Base-by-base conservation (phyloP, 37 sponge, comb jelly and placozoan species). In the Spongilla lacustris region DNA sequence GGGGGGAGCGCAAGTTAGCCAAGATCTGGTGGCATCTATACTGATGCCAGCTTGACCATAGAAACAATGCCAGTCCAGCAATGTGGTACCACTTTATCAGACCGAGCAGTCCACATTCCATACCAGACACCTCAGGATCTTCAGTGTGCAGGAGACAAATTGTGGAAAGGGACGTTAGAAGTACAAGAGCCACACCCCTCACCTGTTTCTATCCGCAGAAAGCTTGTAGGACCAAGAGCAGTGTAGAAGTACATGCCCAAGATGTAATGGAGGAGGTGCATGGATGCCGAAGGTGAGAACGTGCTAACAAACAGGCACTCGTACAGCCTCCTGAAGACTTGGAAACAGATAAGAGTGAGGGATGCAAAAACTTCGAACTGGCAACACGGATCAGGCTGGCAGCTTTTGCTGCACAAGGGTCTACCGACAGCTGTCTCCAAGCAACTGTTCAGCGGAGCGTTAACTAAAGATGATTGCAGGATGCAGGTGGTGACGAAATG, bases 31-130 rank as follows among this genome's bases (percentile, higher is more conserved):
- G 96, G 37, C 94, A 96, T 0, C 11, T 89, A 50, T 82, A 76
- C 83, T 96, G 96, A 70, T 93, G 94, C 30, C 75, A 83, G 68
- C 87, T 86, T 30, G 89, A 91, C 84, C 85, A 93, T 19, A 86
- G 11, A 81, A 96, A 96, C 67, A 93, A 29, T 9, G 46, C 26
- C 23, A 85, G 25, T 0, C 83, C 96, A 24, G 81, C 33, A 2
- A 81, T 11, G 38, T 94, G 83, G 33, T 85, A 58, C 89, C 89
- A 89, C 6, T 50, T 68, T 1, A 82, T 14, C 41, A 41, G 41
- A 6, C 41, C 41, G 3, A 41, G 3, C 6, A 41, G 41, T 41
- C 41, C 6, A 6, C 41, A 41, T 41, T 41, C 41, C 41, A 41
- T 41, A 41, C 41, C 41, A 41, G 41, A 6, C 41, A 3, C 6